phyloP scores from a whole-genome alignment of 2,888 invertebrate genomes.

The Julus scanicus region DNA sequence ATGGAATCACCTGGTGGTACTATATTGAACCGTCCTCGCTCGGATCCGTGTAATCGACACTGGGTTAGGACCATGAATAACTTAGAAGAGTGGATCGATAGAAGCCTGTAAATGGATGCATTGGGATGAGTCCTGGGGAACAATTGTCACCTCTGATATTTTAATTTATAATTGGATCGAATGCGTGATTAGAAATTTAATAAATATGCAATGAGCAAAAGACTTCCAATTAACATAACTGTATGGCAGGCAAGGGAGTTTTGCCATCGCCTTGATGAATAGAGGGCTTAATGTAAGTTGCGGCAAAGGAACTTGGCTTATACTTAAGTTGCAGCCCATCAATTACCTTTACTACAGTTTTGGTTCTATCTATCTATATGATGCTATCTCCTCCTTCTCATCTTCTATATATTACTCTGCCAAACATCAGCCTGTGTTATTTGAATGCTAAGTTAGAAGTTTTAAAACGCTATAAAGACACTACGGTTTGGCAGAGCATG shows the following conservation, averaged over 20 bases:
- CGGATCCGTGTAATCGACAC: slow-evolving; percentile 25
- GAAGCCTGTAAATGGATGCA: slow-evolving; percentile 1
- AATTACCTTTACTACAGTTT: slow-evolving; percentile 46
- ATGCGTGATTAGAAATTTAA: slow-evolving; percentile 55
- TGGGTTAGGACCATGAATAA: slow-evolving; percentile 29
- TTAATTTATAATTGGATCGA: slow-evolving; percentile 53
- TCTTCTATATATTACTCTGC: not conserved
- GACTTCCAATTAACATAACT: slow-evolving; percentile 50
- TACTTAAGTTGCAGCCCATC: slow-evolving; percentile 25
- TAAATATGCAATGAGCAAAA: slow-evolving; percentile 55
- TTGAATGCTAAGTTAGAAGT: slow-evolving; percentile 41
- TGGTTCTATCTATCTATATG: slow-evolving; percentile 12
- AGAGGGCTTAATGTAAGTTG: slow-evolving; percentile 50
- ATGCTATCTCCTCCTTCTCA: slow-evolving; percentile 19
- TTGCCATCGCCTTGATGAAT: slow-evolving; percentile 30
- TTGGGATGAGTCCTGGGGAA: slow-evolving; percentile 38
- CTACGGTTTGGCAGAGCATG: slow-evolving; percentile 29
- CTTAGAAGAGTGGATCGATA: slow-evolving; percentile 1
- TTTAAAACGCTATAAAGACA: slow-evolving; percentile 49
- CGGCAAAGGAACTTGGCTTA: slow-evolving; percentile 44
- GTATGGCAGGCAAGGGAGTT: slow-evolving; percentile 24
- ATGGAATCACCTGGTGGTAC: not conserved
- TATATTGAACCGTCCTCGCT: not conserved
- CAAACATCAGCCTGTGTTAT: slow-evolving; percentile 13
- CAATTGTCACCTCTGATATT: slow-evolving; percentile 54